Evolutionary conservation across 2,797 vertebrate species (phyloP).

Genomic region (Coreius guichenoti): DNA sequence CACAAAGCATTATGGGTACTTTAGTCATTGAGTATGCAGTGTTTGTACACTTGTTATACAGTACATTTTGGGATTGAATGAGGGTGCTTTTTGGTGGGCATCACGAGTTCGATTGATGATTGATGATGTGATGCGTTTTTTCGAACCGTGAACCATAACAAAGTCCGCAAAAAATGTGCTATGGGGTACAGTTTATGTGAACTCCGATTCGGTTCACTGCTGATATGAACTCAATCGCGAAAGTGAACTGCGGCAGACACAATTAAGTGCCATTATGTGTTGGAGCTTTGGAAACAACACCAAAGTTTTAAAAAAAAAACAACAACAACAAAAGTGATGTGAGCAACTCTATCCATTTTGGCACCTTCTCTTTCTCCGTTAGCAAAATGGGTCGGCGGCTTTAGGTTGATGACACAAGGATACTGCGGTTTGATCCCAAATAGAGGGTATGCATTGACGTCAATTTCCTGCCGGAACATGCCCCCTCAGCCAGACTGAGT

Average conservation of each 20-base stretch:
- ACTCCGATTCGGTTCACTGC: not conserved
- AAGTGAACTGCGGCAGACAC: not conserved
- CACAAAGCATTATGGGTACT: not conserved
- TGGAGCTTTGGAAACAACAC: not conserved
- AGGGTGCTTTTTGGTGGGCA: not conserved
- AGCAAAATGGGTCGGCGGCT: not conserved
- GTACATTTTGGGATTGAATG: not conserved
- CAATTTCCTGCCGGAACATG: too few species aligned
- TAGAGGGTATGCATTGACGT: too few species aligned
- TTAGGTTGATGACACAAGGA: not conserved
- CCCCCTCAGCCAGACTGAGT: too few species aligned
- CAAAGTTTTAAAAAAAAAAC: not conserved
- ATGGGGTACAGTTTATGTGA: not conserved
- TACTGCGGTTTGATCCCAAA: not conserved
- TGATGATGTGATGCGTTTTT: not conserved
- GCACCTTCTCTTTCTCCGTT: not conserved
- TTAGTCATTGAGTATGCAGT: not conserved
- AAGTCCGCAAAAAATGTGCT: not conserved
- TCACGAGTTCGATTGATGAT: not conserved
- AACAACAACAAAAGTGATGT: not conserved
- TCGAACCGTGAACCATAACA: not conserved
- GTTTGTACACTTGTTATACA: not conserved
- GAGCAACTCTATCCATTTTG: not conserved
- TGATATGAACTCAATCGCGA: not conserved
- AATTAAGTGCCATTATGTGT: not conserved